phyloP scores from a whole-genome alignment of 2,888 invertebrate species.

The Archips xylosteana region DNA sequence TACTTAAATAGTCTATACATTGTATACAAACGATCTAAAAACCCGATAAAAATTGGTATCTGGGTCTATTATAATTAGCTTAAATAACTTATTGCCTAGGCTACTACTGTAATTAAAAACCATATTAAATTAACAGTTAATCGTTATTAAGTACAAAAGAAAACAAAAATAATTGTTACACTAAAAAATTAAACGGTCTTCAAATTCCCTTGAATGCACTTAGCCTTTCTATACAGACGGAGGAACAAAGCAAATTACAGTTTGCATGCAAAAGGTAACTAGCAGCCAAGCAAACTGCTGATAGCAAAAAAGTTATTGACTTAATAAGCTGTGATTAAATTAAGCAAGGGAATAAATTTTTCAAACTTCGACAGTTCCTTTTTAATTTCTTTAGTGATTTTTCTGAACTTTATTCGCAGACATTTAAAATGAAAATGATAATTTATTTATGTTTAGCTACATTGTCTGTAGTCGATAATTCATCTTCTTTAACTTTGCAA shows the following conservation, averaged over 20 bases:
- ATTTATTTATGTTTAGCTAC: conserved; percentile 24
- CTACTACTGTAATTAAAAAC: neutral
- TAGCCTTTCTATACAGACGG: conserved; percentile 8
- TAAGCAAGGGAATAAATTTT: neutral
- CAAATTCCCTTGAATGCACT: conserved; percentile 2
- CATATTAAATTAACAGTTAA: neutral
- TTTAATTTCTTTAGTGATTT: neutral
- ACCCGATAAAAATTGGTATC: neutral
- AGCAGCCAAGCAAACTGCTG: neutral
- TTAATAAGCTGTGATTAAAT: conserved; percentile 12
- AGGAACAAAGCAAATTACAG: conserved; percentile 25
- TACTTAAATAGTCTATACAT: too few species aligned
- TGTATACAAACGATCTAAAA: neutral
- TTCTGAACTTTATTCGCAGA: neutral
- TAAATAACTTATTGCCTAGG: neutral
- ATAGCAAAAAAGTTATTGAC: conserved; percentile 1
- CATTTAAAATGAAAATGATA: conserved; percentile 23
- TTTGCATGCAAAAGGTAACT: conserved; percentile 25
- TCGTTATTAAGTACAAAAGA: neutral
- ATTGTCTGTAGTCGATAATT: conserved; percentile 33
- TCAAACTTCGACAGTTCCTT: neutral
- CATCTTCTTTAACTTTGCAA: conserved; percentile 38
- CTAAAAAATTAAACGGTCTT: conserved; percentile 5
- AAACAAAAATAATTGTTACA: neutral
- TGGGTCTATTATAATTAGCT: neutral